phyloP scores from a whole-genome alignment of 35 echinoderm and acorn worm genomes.

The Apostichopus californicus region DNA sequence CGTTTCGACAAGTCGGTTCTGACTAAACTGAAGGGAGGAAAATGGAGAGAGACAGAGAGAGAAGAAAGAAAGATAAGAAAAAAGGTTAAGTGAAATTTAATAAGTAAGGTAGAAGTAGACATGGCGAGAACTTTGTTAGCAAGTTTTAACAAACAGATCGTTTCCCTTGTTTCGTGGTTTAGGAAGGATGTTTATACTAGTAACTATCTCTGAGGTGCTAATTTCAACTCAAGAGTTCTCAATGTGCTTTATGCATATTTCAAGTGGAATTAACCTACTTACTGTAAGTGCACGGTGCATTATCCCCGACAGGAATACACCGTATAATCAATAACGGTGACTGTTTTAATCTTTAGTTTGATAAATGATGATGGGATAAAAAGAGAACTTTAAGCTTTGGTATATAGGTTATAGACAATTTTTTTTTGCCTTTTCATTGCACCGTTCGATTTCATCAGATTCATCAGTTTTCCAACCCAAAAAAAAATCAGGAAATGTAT shows the following conservation, averaged over 20 bases:
- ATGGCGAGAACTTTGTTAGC: neutral
- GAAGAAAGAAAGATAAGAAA: neutral
- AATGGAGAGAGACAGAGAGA: too few relatives aligned
- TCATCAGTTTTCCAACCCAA: too few relatives aligned
- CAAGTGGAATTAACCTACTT: conserved; percentile 35
- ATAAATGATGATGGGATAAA: neutral
- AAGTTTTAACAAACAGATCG: neutral
- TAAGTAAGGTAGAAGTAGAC: neutral
- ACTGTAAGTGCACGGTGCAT: neutral
- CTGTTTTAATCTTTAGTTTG: neutral
- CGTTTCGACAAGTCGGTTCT: too few relatives aligned
- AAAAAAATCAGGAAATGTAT: too few relatives aligned
- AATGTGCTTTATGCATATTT: conserved; percentile 41
- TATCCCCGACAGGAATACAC: neutral
- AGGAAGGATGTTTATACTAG: neutral
- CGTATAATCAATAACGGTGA: neutral
- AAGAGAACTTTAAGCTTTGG: too few relatives aligned
- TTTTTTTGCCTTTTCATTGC: too few relatives aligned
- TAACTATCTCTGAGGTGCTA: neutral
- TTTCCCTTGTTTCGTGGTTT: neutral
- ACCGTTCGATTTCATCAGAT: too few relatives aligned
- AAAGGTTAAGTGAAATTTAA: neutral
- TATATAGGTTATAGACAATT: too few relatives aligned
- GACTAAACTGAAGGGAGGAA: too few relatives aligned
- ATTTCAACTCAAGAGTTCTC: neutral